These are phyloP conservation scores for Heteropelma amictum DNA, from an alignment of 2,888 invertebrate species.

Conservation along the genomic window DNA sequence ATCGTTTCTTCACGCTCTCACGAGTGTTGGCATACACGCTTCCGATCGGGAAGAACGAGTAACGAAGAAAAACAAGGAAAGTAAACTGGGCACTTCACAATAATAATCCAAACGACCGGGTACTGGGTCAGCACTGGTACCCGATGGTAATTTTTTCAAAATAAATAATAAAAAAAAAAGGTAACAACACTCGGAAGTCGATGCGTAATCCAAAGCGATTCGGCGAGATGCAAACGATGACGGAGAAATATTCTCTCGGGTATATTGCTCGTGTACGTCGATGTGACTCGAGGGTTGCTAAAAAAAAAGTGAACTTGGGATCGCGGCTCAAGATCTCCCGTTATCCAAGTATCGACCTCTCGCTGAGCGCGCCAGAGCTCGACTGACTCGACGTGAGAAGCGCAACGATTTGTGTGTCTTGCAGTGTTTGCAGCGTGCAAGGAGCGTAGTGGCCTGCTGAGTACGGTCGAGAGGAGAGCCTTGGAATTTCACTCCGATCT, in stretches of 20 bases:
- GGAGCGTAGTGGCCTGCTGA: conserved; percentile 66
- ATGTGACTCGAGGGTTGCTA: neutral
- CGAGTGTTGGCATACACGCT: no score
- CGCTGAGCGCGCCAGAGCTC: conserved; percentile 72
- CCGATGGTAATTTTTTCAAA: neutral
- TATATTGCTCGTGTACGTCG: no score
- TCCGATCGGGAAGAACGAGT: no score
- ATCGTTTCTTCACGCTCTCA: no score
- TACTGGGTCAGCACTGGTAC: conserved; percentile 53
- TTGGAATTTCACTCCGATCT: conserved; percentile 69
- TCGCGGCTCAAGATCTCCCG: neutral
- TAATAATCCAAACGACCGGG: conserved; percentile 59
- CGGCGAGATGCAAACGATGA: no score
- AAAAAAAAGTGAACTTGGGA: neutral
- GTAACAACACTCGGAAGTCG: conserved; percentile 26
- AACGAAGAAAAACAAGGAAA: no score
- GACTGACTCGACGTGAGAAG: conserved; percentile 70
- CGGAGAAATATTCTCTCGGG: no score
- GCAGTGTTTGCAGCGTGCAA: no score
- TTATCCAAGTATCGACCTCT: conserved; percentile 64
- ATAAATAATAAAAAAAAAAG: conserved; percentile 2
- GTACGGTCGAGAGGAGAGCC: conserved; percentile 61
- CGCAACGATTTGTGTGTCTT: conserved; percentile 70
- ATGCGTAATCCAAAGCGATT: conserved; percentile 43
- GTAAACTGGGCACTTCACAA: conserved; percentile 58